Evolutionary conservation across 53 echinoderm and acorn worm species (phyloP).

Genomic region (Mesocentrotus franciscanus): DNA sequence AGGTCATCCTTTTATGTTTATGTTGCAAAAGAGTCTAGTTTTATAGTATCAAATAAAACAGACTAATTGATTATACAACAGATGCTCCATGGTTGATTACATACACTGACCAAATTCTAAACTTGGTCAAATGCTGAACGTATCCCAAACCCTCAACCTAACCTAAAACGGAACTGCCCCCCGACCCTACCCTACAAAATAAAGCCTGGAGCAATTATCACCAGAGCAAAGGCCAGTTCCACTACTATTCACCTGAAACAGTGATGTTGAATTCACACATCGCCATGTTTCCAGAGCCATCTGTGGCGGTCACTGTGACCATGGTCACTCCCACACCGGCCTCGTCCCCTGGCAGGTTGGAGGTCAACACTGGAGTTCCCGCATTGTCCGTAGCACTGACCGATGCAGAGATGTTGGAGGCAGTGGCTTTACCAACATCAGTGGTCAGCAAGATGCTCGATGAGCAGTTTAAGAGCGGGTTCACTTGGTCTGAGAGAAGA

Average conservation of each 20-base stretch:
- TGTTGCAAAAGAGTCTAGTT: no score
- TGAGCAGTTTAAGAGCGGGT: not conserved
- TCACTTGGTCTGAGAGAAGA: not conserved
- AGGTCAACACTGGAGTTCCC: conserved; percentile 40
- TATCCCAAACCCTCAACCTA: no score
- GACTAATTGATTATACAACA: no score
- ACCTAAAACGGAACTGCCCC: no score
- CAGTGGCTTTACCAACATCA: conserved; percentile 16
- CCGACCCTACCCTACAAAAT: no score
- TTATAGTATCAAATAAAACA: no score
- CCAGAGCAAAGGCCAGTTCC: no score
- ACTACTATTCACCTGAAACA: conserved; percentile 31
- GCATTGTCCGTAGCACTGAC: conserved; percentile 57
- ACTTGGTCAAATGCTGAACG: no score
- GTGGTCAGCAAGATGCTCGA: not conserved
- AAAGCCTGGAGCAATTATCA: no score
- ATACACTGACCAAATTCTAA: no score
- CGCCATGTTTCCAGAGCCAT: conserved; percentile 42
- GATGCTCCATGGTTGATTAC: no score
- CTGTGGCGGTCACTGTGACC: conserved; percentile 45
- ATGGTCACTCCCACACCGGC: conserved; percentile 45
- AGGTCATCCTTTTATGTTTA: no score
- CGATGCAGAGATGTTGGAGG: conserved; percentile 30
- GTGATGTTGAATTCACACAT: conserved; percentile 52
- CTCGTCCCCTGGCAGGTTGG: conserved; percentile 49